Evolutionary conservation across 2,888 invertebrate genomes (phyloP), one percentile per base, ranked within the genome.

Genomic region (Ormyrus nitidulus): DNA sequence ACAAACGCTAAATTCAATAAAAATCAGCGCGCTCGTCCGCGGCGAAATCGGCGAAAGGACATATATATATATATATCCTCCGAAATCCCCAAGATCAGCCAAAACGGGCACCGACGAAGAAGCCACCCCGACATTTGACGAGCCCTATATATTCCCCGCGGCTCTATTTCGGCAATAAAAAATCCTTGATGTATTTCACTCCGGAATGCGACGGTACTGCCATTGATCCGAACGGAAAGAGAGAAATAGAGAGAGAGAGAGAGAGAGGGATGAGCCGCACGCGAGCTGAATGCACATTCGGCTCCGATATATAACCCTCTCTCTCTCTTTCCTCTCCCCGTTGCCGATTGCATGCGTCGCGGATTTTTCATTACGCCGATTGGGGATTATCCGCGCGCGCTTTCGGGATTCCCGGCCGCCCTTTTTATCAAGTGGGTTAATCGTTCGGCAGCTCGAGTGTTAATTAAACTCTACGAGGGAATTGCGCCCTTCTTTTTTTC

Each of bases 331-430:
- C 51, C 7, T 46, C 59, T 13, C 46, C 46, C 11, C 62, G 10
- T 46, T 54, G 65, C 9, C 11, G 58, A 7, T 34, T n/a, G 48
- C 70, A 49, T 51, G 70, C 59, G 19, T 49, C 59, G 66, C 71
- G 59, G 66, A 77, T 73, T 73, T 68, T 73, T 78, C 72, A 68
- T 73, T 73, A 56, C 66, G 54, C 7, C 61, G 66, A 66, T 68
- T 68, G 54, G 78, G 34, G 78, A 78, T 78, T 73, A 78, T 73
- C 61, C 34, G 59, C 66, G 8, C 19, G 54, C n/a, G 64, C 56
- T 48, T 53, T 48, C 19, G 6, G 11, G 49, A 54, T 46, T 59
- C 46, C 34, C 65, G 58, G 59, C n/a, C 10, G 5, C 19, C 19
- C 19, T 49, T 66, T 53, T 53, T 59, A 77, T 64, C 62, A 70